Evolutionary conservation across 2,797 vertebrate species (phyloP), one percentile per base, ranked within the genome.

Genomic region (Halcyon smyrnensis): DNA sequence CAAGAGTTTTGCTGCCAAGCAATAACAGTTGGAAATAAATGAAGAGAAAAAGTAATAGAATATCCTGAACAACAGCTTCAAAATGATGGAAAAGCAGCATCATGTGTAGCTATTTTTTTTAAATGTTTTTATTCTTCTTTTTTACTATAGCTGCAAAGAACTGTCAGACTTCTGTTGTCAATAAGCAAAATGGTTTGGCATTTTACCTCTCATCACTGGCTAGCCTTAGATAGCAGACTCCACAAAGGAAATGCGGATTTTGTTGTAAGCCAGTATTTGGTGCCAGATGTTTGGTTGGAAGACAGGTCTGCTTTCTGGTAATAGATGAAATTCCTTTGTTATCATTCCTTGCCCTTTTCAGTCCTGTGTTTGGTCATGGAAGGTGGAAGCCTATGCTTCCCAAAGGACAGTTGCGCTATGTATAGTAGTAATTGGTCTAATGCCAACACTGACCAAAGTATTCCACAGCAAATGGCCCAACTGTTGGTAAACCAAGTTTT

Each of bases 21-120:
- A 90, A 37, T 94, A 90, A 56, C 43, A 17, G 36, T 94, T 93
- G 70, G 74, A 96, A 93, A 91, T 91, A 95, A 90, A 94, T 23
- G 86, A 80, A 92, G 87, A 93, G 56, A 94, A 60, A 91, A 95
- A 86, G 74, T 76, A 84, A 82, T 64, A 77, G 71, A 77, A 74
- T 70, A 93, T 71, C 86, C 48, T 77, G 74, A 95, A 81, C 54
- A 93, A 70, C 57, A 70, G 45, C 60, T 73, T 91, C 53, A 87
- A 89, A 91, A 84, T 84, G 9, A 91, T 56, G 39, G 81, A 79
- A 91, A 36, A 90, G 56, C 53, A 88, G n/a, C 63, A 80, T 32
- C 71, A 67, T 0, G 6, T 50, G n/a, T 75, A 94, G 48, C 59
- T 89, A 45, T 23, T 3, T 43, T 43, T 56, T 67, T 53, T 39